These are phyloP conservation scores for Scotopteryx bipunctaria DNA, from an alignment of 2,888 invertebrate genomes.

Conservation along the genomic window DNA sequence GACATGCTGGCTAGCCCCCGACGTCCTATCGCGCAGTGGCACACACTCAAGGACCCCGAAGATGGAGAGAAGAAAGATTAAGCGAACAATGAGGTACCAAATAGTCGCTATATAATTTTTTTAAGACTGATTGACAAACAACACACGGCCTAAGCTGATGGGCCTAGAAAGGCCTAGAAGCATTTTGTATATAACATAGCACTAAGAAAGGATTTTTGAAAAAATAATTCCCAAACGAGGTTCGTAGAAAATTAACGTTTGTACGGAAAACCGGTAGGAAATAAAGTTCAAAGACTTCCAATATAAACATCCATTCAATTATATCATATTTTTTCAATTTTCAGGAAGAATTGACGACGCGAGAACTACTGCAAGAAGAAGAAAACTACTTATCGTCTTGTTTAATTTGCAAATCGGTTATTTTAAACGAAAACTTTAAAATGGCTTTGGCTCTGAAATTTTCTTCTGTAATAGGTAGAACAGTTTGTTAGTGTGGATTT, in stretches of 20 bases:
- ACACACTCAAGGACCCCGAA: slow-evolving; percentile 98
- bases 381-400: slow-evolving; percentile 7
- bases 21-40: slow-evolving; percentile 99
- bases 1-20: slow-evolving; percentile 99
- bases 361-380: slow-evolving; percentile 7
- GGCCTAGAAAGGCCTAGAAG: too few species aligned
- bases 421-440: slow-evolving; percentile 5
- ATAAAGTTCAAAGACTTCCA: not conserved
- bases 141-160: too few species aligned
- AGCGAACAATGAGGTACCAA: slow-evolving; percentile 51
- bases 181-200: too few species aligned
- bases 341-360: slow-evolving; percentile 12
- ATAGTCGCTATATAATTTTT: too few species aligned
- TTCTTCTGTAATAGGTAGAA: not conserved
- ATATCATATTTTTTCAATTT: slow-evolving; percentile 2
- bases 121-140: too few species aligned
- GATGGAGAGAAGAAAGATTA: slow-evolving; percentile 95
- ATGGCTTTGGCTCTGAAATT: slow-evolving; percentile 12
- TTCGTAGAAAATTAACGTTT: too few species aligned
- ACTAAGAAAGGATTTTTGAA: too few species aligned
- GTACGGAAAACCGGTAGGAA: too few species aligned
- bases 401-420: slow-evolving; percentile 11
- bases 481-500: not conserved
- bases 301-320: not conserved
- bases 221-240: too few species aligned